Evolutionary conservation across 2,888 invertebrate genomes (phyloP), one percentile per base, ranked within the genome.

Genomic region (Drosophila subquinaria): DNA sequence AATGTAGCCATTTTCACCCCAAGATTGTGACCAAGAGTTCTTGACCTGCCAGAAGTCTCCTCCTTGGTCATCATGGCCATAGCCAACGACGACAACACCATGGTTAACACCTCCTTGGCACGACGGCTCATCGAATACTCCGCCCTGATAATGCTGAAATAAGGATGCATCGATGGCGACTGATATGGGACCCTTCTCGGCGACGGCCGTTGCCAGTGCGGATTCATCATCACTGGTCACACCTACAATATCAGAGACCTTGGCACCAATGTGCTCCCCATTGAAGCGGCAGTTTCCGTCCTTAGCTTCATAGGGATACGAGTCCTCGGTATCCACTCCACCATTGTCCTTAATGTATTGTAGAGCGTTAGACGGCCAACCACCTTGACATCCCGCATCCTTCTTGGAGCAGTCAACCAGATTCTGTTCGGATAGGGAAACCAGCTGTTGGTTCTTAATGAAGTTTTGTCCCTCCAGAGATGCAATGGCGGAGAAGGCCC

Each of bases 361-460:
- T 0, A 56, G 10, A 1, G 64, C 48, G 3, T 11, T 23, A 0
- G 11, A 42, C 1, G 59, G 59, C 59, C 59, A 59, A 17, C 56
- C 64, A 3, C 64, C 64, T 11, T 51, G 42, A 35, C 64, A 64
- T 2, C 63, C 63, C 4, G 10, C 47, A 20, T 53, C 47, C 40
- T 50, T 30, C 10, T 6, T 1, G 17, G 60, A 38, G 27, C 64
- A 64, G 27, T 64, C 64, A 0, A 64, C 48, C 23, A 64, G 48
- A 23, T 64, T 98, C 93, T 98, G 98, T 93, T 98, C 69, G 47
- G 69, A 69, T 2, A 69, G 36, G 1, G 35, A 13, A 2, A 64
- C 30, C 4, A 47, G 43, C 10, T 53, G 23, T 9, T 17, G 17
- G 4, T 17, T 52, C 11, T 64, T 59, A 1, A 64, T 23, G 13